Conservation (phyloP, 2,888 invertebrate species). For the Folsomia candida region DNA sequence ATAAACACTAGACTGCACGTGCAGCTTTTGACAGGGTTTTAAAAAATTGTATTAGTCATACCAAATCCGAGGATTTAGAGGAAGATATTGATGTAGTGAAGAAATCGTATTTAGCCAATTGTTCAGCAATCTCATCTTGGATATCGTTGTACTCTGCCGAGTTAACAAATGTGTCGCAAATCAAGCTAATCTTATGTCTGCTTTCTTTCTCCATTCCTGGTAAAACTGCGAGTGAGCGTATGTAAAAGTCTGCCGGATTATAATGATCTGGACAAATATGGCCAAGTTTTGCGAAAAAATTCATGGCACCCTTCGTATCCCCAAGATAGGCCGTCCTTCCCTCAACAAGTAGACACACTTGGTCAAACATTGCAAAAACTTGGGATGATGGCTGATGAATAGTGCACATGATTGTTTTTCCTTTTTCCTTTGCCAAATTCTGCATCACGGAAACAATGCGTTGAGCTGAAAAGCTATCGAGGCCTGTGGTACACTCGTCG, state of each 20-base stretch:
- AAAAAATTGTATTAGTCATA: too few relatives aligned
- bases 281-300: conserved; percentile 54
- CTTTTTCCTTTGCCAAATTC: conserved; percentile 55
- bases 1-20: too few relatives aligned
- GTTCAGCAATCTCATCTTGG: conserved; percentile 66
- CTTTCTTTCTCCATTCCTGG: conserved; percentile 56
- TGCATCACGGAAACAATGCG: conserved; percentile 52
- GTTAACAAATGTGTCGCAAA: conserved; percentile 75
- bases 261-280: conserved; percentile 55
- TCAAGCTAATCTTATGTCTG: conserved; percentile 51
- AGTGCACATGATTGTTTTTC: conserved; percentile 59
- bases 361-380: conserved; percentile 57
- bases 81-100: conserved; percentile 19
- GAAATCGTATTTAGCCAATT: conserved; percentile 36
- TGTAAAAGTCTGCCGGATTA: conserved; percentile 57
- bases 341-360: conserved; percentile 56
- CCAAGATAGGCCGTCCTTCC: conserved; percentile 60
- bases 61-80: conserved; percentile 32
- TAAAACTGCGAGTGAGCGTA: conserved; percentile 55
- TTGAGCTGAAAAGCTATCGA: conserved; percentile 48
- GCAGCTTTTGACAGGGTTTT: too few relatives aligned
- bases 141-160: conserved; percentile 74
- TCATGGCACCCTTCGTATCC: conserved; percentile 53
- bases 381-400: conserved; percentile 61
- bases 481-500: conserved; percentile 61